These are phyloP conservation scores for Nephrotoma appendiculata DNA, from an alignment of 2,888 invertebrate species.

Conservation along the genomic window DNA sequence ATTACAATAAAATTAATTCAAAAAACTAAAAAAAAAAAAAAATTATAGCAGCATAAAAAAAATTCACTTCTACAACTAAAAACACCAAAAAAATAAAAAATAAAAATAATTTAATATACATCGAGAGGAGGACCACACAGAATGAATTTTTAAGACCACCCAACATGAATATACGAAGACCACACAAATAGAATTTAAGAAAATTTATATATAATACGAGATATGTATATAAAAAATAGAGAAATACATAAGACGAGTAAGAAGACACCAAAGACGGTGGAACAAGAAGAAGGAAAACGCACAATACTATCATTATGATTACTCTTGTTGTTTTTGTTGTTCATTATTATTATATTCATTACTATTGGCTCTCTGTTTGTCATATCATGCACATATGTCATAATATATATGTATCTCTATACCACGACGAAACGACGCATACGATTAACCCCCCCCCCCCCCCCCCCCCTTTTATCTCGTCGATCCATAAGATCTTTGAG, in stretches of 20 bases:
- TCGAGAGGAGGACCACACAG: conserved; percentile 7
- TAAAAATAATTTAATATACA: not conserved
- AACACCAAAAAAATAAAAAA: conserved; percentile 1
- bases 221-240: not conserved
- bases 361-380: not conserved
- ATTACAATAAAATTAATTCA: not conserved
- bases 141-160: conserved; percentile 5
- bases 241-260: not conserved
- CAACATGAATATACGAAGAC: conserved; percentile 1
- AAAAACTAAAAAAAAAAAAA: not conserved
- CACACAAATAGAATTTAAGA: not conserved
- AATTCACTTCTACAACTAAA: not conserved
- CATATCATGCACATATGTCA: not conserved
- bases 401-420: not conserved
- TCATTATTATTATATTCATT: not conserved
- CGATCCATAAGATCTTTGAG: not conserved
- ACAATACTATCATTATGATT: not conserved
- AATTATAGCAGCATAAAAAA: not conserved
- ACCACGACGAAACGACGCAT: not conserved
- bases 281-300: not conserved
- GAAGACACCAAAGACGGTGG: not conserved
- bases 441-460: not conserved
- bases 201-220: not conserved
- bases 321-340: not conserved
- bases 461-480: not conserved